A percentile compares a stretch with the other conserved stretches of the same genome.
phyloP scores from a whole-genome alignment of 2,797 vertebrate species.

The Parauchenoglanis ngamensis region DNA sequence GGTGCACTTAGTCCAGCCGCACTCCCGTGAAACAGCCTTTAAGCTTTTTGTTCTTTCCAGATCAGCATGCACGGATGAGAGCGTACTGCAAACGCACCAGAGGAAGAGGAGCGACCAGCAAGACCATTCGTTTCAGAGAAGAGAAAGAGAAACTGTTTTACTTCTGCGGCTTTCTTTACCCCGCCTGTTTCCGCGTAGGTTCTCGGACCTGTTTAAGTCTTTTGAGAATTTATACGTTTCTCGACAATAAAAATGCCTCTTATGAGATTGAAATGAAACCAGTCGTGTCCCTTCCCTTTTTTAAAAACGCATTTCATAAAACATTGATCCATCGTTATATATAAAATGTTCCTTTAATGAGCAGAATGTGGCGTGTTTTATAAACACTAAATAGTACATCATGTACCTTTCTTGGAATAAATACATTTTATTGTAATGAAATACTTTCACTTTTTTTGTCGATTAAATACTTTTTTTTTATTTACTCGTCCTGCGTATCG shows the following conservation, averaged over 20 bases:
- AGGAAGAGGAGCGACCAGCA: background rate
- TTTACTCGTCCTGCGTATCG: background rate
- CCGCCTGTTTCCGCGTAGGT: background rate
- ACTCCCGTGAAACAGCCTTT: background rate
- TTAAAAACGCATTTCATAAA: no score
- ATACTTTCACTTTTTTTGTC: background rate
- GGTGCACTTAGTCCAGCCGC: background rate
- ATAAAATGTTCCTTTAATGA: background rate
- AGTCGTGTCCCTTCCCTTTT: no score
- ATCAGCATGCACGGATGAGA: background rate
- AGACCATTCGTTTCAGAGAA: background rate
- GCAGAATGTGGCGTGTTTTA: background rate
- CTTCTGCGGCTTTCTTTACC: background rate
- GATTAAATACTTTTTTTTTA: background rate
- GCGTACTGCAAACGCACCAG: background rate
- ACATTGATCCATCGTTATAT: no score
- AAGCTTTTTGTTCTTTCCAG: background rate
- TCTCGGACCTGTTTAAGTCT: background rate
- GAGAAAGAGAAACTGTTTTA: background rate
- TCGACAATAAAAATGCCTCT: no score
- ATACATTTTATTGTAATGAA: background rate
- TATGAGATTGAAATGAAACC: no score
- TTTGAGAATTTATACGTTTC: background rate
- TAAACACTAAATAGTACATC: background rate
- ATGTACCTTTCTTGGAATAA: background rate